phyloP scores from a whole-genome alignment of 2,113 vertebrate genomes.

The Hypomesus transpacificus region DNA sequence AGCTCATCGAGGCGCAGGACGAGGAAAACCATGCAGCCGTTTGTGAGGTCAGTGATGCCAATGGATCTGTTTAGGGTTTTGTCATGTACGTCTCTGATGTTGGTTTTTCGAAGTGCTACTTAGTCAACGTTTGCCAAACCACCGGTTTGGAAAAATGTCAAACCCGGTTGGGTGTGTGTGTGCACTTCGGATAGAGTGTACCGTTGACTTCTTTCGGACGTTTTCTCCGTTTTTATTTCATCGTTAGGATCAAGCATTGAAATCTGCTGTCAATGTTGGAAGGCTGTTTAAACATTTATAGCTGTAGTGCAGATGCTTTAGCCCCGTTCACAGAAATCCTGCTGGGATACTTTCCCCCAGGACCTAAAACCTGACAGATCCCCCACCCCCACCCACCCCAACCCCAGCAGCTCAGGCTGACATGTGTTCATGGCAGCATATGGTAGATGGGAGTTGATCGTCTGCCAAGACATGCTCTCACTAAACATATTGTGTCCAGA shows the following conservation, averaged over 20 bases:
- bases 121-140: background rate
- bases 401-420: constrained; percentile 70
- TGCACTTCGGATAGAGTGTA: background rate
- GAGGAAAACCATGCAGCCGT: constrained; percentile 73
- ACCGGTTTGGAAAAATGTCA: background rate
- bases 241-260: background rate
- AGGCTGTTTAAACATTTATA: constrained; percentile 13
- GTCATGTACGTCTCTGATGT: background rate
- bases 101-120: background rate
- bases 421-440: constrained; percentile 81
- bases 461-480: constrained; percentile 64
- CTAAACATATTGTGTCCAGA: constrained; percentile 67
- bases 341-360: constrained; percentile 36
- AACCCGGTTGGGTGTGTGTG: background rate
- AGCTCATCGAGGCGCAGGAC: constrained; percentile 76
- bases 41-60: constrained; percentile 78
- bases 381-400: constrained; percentile 74
- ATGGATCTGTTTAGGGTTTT: background rate
- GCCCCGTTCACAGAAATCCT: constrained; percentile 34
- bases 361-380: constrained; percentile 60
- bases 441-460: constrained; percentile 79
- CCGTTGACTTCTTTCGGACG: background rate
- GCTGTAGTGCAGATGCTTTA: constrained; percentile 26
- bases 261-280: background rate
- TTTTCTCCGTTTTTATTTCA: background rate